Base-by-base conservation (phyloP, 37 sponge, comb jelly and placozoan species). In the Axinella damicornis region DNA sequence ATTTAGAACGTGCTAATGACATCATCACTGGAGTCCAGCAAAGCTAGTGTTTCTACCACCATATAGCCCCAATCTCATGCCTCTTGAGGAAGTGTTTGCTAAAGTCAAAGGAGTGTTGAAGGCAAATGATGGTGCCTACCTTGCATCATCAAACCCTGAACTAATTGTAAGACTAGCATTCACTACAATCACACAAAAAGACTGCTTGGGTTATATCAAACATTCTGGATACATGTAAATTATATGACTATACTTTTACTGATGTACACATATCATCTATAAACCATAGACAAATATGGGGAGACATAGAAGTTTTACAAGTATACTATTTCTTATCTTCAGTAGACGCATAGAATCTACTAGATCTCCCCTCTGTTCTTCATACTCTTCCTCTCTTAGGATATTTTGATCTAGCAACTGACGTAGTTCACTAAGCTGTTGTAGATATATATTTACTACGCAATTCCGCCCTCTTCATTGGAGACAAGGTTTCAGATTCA, bases 131-230 rank as follows among this genome's bases (percentile, higher is more conserved):
- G 31, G 57, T 24, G 31, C 31, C 5, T 70, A 70, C 22, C 37
- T 70, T 70, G 13, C 36, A 36, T 22, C 74, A 24, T 9, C 6
- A 53, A 54, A 9, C 17, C 57, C 74, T n/a, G 55, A 46, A 46
- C 74, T 54, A 17, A 46, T 76, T 16, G 20, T 60, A 4, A 76
- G 33, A 34, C 12, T 78, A n/a, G 52, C 79, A 63, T 64, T 61
- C 41, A 65, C 27, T 41, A 64, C 66, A 17, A 41, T 63, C 11
- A 65, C 79, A 65, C 36, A 78, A 41, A 12, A 63, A 46, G 28
- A 63, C 38, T 78, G 63, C 33, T 78, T 77, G 60, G 77, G n/a
- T 73, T 73, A 73, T 31, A 73, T 73, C 14, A 25, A 53, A 15
- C 57, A 46, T n/a, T 9, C 57, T 27, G 55, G 74, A n/a, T 73